Percentiles rank a stretch among this genome's conserved stretches.
These are phyloP conservation scores for Enoplolaimus lenunculus DNA, from an alignment of 2,888 invertebrate genomes.

Conservation along the genomic window DNA sequence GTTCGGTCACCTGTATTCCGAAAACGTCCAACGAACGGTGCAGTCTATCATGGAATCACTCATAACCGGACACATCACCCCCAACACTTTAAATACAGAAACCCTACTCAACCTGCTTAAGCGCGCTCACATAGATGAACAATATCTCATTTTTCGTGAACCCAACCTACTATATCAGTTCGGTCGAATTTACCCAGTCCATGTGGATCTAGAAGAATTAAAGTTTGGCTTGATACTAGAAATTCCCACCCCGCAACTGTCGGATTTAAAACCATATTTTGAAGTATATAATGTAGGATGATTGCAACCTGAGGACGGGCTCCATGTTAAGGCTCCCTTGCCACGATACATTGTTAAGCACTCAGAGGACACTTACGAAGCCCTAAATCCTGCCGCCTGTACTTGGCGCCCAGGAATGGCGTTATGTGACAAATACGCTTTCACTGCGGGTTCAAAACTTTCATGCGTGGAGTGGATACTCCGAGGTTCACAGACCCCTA, in stretches of 20 bases:
- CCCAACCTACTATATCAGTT: constrained; percentile 6
- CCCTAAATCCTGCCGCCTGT: background rate
- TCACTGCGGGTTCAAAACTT: background rate
- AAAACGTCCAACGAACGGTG: background rate
- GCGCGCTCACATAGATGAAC: background rate
- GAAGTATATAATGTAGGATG: background rate
- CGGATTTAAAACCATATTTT: background rate
- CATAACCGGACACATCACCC: background rate
- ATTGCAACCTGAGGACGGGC: background rate
- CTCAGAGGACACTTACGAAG: background rate
- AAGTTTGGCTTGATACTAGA: background rate
- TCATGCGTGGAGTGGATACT: background rate
- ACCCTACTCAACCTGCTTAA: background rate
- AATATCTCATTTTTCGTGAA: background rate
- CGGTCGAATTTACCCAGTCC: background rate
- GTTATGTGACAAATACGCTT: background rate
- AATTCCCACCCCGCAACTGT: background rate
- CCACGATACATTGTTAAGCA: background rate
- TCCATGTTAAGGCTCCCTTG: background rate
- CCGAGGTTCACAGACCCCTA: background rate
- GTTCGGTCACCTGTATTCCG: background rate
- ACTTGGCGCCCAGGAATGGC: background rate
- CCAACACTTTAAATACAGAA: background rate
- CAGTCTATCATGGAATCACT: background rate
- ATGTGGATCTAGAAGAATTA: background rate